These are phyloP conservation scores for Urosaurus nigricauda DNA, from an alignment of 2,797 vertebrate genomes.

Conservation along the genomic window DNA sequence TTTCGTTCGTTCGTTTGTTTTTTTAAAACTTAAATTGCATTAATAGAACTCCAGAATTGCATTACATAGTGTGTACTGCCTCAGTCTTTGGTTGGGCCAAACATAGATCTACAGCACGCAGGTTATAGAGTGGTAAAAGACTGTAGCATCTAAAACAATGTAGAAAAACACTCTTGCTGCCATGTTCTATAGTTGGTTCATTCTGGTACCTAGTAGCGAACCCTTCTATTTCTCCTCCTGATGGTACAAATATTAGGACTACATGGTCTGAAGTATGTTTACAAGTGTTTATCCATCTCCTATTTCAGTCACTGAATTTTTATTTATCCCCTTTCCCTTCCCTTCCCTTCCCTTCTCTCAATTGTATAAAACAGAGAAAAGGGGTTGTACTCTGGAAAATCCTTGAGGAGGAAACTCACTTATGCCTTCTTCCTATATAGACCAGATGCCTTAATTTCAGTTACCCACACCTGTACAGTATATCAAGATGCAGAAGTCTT, in stretches of 20 bases:
- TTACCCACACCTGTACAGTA: fast-evolving
- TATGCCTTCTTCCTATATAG: not conserved
- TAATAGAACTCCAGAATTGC: too few species aligned
- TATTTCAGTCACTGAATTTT: not conserved
- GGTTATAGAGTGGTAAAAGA: not conserved
- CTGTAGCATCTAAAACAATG: not conserved
- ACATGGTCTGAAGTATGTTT: not conserved
- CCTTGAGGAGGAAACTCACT: not conserved
- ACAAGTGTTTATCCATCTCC: not conserved
- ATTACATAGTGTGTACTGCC: not conserved
- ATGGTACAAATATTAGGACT: not conserved
- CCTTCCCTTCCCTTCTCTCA: too few species aligned
- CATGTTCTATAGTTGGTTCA: not conserved
- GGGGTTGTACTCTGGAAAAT: not conserved
- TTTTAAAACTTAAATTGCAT: too few species aligned
- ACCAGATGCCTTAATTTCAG: not conserved
- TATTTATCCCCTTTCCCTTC: too few species aligned
- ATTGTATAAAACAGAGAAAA: not conserved
- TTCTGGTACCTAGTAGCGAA: not conserved
- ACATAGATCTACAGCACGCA: not conserved
- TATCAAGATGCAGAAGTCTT: not conserved
- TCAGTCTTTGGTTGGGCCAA: not conserved
- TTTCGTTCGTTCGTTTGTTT: too few species aligned
- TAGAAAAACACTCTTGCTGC: not conserved
- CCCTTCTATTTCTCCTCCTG: not conserved